These are phyloP conservation scores for Brachionus paranguensis DNA, from an alignment of 1,140 invertebrate species.

Conservation along the genomic window DNA sequence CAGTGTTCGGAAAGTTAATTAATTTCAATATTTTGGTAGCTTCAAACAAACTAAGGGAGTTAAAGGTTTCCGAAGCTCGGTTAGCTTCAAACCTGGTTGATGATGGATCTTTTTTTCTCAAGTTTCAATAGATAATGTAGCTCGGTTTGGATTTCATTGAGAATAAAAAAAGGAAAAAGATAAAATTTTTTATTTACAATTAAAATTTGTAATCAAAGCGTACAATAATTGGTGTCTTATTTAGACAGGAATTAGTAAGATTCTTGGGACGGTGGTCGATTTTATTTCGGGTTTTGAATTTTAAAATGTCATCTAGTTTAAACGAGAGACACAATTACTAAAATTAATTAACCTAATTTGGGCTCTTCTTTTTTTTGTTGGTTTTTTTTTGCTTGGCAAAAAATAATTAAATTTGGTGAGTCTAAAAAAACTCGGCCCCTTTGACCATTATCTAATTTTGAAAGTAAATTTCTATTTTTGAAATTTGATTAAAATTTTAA, in stretches of 20 bases:
- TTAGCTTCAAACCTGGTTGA: not conserved
- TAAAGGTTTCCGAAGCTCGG: not conserved
- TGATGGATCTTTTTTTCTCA: not conserved
- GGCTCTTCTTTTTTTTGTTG: not conserved
- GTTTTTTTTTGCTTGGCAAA: not conserved
- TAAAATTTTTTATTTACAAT: not conserved
- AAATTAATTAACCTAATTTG: constrained; percentile 37
- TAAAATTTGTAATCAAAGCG: not conserved
- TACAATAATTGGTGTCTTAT: not conserved
- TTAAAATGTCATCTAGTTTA: constrained; percentile 1
- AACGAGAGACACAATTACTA: not conserved
- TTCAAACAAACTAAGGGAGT: not conserved
- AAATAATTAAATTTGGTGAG: constrained; percentile 9
- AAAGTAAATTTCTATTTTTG: not conserved
- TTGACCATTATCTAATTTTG: not conserved
- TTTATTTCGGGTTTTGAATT: not conserved
- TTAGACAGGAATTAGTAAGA: not conserved
- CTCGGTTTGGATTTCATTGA: not conserved
- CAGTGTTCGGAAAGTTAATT: not conserved
- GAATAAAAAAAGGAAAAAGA: not conserved
- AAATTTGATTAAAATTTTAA: not conserved
- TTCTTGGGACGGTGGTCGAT: not conserved
- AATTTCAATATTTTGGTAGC: not conserved
- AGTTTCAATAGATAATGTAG: not conserved
- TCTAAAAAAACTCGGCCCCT: not conserved